Evolutionary conservation across 1,140 invertebrate species (phyloP).

Genomic region (Drosophila chauvacae): DNA sequence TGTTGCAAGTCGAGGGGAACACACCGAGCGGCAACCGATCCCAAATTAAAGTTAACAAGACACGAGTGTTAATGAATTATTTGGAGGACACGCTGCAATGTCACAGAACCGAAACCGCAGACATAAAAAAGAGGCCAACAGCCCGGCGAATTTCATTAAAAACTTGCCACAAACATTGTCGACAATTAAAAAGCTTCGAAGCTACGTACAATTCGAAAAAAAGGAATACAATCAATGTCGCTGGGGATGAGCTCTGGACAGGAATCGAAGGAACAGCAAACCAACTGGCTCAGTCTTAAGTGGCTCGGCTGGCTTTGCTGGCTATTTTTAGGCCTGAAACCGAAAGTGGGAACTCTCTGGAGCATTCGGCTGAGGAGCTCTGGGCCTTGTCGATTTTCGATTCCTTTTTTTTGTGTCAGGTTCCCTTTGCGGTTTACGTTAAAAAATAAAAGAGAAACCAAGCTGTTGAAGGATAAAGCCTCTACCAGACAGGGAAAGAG

Average conservation of each 20-base stretch:
- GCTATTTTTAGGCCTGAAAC: slow-evolving; percentile 80
- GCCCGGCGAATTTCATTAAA: slow-evolving; percentile 78
- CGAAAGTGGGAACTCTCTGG: slow-evolving; percentile 77
- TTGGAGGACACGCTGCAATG: slow-evolving; percentile 80
- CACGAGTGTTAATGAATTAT: slow-evolving; percentile 83
- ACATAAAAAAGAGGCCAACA: slow-evolving; percentile 44
- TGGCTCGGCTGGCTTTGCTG: slow-evolving; percentile 33
- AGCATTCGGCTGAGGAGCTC: slow-evolving; percentile 39
- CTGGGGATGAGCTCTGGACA: slow-evolving; percentile 46
- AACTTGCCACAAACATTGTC: slow-evolving; percentile 80
- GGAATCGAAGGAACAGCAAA: slow-evolving; percentile 14
- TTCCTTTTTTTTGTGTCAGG: slow-evolving; percentile 20
- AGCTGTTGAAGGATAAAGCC: slow-evolving; percentile 10
- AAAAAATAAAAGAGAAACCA: neutral
- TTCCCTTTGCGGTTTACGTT: slow-evolving; percentile 36
- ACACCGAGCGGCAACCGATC: slow-evolving; percentile 20
- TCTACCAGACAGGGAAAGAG: neutral
- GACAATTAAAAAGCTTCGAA: slow-evolving; percentile 71
- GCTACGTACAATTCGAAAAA: slow-evolving; percentile 14
- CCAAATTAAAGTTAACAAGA: slow-evolving; percentile 80
- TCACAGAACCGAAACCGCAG: slow-evolving; percentile 45
- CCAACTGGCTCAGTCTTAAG: slow-evolving; percentile 47
- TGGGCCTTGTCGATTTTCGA: slow-evolving; percentile 19
- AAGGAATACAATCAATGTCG: slow-evolving; percentile 36
- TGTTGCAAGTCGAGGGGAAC: neutral